Evolutionary conservation across 2,797 vertebrate genomes (phyloP), one percentile per base, ranked within the genome.

Genomic region (Astyanax mexicanus): DNA sequence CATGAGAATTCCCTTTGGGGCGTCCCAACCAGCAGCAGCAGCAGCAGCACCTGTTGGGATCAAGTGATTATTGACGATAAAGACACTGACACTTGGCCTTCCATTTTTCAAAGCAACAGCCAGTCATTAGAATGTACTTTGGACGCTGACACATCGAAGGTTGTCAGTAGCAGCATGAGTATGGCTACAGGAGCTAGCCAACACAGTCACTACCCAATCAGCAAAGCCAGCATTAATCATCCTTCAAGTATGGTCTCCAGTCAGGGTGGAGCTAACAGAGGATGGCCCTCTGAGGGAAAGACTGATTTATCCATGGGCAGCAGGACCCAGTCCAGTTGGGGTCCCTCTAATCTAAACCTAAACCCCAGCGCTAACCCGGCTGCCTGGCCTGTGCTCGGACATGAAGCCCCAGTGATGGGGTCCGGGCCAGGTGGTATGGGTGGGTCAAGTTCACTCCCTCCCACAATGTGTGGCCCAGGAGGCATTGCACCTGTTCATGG

Each of bases 131-230:
- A 95, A 98, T 98, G 97, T 93, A 91, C 94, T 88, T 91, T 92
- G 88, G 94, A 95, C 90, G 90, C 93, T 95, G 94, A 95, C 86
- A 91, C 93, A 89, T 90, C 92, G 84, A 86, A 89, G 83, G 80
- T 78, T 40, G 84, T 87, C 81, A 90, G 83, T 89, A 85, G 88
- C 94, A 95, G 91, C 92, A 93, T 92, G 93, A 97, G 95, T 93
- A 98, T 99, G 96, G 97, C 97, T 92, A 96, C 96, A 86, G 95
- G 95, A 92, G 87, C 91, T 86, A 93, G 94, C 92, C 96, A 95
- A 88, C 96, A 95, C 92, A 94, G 95, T 92, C 96, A 96, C 87
- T 93, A 93, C 81, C 71, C 89, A 60, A 89, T 94, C 91, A 95
- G 95, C 88, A 98, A 98, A 94, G 86, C 93, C 66, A 95, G 93